A percentile compares a stretch with the other conserved stretches of the same genome.
Conservation (phyloP, 2,113 vertebrate species). For the Saiga tatarica region DNA sequence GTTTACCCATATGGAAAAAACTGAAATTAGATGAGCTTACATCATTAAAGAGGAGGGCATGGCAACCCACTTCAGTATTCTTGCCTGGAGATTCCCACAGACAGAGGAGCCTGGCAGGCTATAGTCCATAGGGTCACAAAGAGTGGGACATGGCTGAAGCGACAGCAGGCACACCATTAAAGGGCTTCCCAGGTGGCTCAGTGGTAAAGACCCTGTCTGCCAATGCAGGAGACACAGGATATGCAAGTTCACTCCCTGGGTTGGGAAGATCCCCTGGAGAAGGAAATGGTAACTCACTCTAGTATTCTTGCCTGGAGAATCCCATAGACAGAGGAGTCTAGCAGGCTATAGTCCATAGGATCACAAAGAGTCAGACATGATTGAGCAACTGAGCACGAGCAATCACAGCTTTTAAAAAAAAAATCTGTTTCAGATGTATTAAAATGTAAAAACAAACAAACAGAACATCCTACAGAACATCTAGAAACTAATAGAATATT, state of each 20-base stretch:
- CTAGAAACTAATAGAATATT: not conserved
- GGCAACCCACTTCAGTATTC: not conserved
- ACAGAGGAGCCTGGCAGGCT: not conserved
- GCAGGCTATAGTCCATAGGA: not conserved
- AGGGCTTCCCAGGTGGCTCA: not conserved
- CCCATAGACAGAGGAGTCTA: not conserved
- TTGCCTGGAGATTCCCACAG: not conserved
- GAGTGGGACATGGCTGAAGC: not conserved
- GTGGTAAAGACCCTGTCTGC: accelerated
- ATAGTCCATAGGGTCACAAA: not conserved
- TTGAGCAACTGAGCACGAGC: not conserved
- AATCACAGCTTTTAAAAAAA: not conserved
- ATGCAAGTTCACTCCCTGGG: not conserved
- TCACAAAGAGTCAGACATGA: not conserved
- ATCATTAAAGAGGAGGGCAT: not conserved
- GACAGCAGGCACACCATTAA: not conserved
- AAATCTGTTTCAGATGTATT: not conserved
- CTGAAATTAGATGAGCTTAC: not conserved
- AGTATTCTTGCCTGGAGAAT: not conserved
- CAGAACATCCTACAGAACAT: not conserved
- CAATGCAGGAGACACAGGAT: not conserved
- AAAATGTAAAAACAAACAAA: not conserved
- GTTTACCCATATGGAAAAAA: not conserved
- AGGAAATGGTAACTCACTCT: not conserved
- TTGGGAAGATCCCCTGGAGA: not conserved